Percentiles rank a stretch among this genome's conserved stretches.
Evolutionary conservation across 1,140 invertebrate genomes (phyloP).

Genomic region (Eriocheir sinensis): DNA sequence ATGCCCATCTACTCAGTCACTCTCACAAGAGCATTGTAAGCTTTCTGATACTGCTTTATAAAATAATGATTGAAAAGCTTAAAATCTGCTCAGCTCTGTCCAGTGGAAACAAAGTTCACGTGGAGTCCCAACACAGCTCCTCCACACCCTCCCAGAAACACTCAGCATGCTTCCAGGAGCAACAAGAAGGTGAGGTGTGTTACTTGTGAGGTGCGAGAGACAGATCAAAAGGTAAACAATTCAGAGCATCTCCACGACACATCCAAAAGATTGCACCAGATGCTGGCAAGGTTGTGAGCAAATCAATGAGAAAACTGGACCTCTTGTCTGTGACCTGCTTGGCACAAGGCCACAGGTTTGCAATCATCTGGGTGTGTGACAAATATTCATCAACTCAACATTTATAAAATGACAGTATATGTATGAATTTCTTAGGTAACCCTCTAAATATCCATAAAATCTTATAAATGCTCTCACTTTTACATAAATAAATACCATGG

Average conservation of each 20-base stretch:
- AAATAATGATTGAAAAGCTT: constrained; percentile 46
- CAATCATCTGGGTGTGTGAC: background rate
- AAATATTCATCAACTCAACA: background rate
- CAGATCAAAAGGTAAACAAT: constrained; percentile 20
- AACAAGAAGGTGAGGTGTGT: background rate
- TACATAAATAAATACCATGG: background rate
- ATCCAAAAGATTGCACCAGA: background rate
- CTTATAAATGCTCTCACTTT: background rate
- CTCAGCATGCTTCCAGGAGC: background rate
- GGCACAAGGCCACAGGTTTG: background rate
- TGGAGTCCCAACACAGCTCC: constrained; percentile 30
- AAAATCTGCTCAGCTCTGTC: constrained; percentile 32
- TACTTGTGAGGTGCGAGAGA: background rate
- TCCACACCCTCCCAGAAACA: background rate
- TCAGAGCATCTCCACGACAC: constrained; percentile 15
- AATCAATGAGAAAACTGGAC: background rate
- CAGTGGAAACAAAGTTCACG: background rate
- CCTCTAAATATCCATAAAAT: background rate
- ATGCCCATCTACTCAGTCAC: background rate
- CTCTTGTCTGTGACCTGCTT: background rate
- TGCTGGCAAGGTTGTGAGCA: background rate
- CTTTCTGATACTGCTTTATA: constrained; percentile 47
- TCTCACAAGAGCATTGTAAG: background rate
- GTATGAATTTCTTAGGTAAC: background rate
- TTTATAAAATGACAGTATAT: background rate